A percentile compares a stretch with the other conserved stretches of the same genome.
Conservation (phyloP, 2,888 invertebrate species). For the Drosophila flavopinicola region DNA sequence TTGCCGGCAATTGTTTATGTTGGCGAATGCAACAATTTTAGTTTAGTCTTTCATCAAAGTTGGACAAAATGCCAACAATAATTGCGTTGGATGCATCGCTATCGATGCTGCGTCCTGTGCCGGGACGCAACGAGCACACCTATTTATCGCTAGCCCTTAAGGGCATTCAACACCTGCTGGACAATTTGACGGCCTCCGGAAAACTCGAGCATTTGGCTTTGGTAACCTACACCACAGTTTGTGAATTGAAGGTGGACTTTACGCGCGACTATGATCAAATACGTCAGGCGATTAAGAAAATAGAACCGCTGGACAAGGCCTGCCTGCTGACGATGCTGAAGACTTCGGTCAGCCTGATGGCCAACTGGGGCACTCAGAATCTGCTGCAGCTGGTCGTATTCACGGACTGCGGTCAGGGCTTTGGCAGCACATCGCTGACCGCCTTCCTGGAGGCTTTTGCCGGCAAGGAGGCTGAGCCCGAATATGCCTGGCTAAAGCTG, state of each 20-base stretch:
- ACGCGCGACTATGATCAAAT: constrained; percentile 94
- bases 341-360: constrained; percentile 91
- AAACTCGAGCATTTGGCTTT: constrained; percentile 82
- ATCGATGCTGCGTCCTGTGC: constrained; percentile 83
- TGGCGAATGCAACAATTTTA: background rate
- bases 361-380: constrained; percentile 95
- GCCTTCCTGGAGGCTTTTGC: constrained; percentile 85
- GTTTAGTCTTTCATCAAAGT: background rate
- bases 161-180: constrained; percentile 82
- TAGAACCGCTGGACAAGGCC: constrained; percentile 95
- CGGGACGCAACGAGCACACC: constrained; percentile 83
- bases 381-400: constrained; percentile 92
- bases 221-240: constrained; percentile 79
- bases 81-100: constrained; percentile 84
- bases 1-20: constrained; percentile 51
- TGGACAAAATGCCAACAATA: constrained; percentile 82
- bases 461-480: constrained; percentile 65
- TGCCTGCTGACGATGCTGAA: constrained; percentile 92
- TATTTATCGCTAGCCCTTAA: constrained; percentile 83
- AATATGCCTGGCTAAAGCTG: constrained; percentile 89
- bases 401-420: constrained; percentile 90
- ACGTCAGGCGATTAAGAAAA: constrained; percentile 89
- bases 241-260: constrained; percentile 90
- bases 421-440: constrained; percentile 86
- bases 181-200: constrained; percentile 80